These are phyloP conservation scores for Notoglanidium macrostoma DNA, from an alignment of 2,797 vertebrate genomes.

Conservation along the genomic window DNA sequence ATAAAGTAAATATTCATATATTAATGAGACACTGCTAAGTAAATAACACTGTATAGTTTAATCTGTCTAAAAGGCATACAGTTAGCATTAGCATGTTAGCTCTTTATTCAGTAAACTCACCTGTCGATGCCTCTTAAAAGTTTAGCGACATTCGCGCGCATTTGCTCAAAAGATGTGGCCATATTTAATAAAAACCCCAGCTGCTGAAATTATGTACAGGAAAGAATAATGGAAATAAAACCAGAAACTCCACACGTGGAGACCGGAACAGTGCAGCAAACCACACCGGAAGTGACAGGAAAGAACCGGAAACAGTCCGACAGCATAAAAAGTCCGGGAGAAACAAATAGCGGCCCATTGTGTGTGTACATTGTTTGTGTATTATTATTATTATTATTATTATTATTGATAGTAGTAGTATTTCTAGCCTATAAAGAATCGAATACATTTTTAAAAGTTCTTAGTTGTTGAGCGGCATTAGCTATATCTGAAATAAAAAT, in stretches of 20 bases:
- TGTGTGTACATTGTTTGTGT: no score
- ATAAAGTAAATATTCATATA: no score
- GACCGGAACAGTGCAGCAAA: not conserved
- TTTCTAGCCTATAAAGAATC: no score
- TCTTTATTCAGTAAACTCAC: constrained; percentile 59
- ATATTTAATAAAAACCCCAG: constrained; percentile 59
- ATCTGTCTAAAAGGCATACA: no score
- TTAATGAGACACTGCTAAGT: not conserved
- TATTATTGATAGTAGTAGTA: not conserved
- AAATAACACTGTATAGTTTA: not conserved
- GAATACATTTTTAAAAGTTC: no score
- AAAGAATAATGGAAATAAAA: not conserved
- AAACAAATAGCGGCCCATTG: not conserved
- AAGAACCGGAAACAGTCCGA: not conserved
- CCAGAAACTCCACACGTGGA: not conserved
- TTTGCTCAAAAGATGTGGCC: constrained; percentile 86
- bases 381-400: not conserved
- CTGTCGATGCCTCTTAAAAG: constrained; percentile 90
- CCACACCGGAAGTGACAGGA: not conserved
- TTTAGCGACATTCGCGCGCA: constrained; percentile 90
- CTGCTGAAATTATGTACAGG: not conserved
- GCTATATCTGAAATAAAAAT: no score
- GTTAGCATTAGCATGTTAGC: constrained; percentile 29
- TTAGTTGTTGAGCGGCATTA: no score
- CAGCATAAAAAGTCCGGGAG: not conserved